These are phyloP conservation scores for Alethe diademata DNA, from an alignment of 2,113 vertebrate species.

Conservation along the genomic window DNA sequence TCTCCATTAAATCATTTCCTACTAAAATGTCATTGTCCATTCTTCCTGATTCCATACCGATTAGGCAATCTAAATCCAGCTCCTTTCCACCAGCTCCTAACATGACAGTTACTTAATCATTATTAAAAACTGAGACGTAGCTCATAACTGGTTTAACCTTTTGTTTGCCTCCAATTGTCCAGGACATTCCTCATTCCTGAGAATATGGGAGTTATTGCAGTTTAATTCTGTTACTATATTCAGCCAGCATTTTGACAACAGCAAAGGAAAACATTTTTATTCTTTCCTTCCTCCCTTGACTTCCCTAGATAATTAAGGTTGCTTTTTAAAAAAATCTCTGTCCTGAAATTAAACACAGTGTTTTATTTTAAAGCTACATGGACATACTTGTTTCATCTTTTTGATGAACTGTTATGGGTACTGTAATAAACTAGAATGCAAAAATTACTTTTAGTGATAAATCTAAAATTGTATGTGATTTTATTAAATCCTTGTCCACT, in stretches of 20 bases:
- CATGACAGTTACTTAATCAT: neutral
- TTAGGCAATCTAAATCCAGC: neutral
- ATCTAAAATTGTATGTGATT: neutral
- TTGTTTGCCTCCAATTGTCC: neutral
- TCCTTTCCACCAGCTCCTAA: no score
- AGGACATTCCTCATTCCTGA: neutral
- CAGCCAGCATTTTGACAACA: slow-evolving; percentile 10
- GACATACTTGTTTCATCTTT: neutral
- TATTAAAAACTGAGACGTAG: slow-evolving; percentile 16
- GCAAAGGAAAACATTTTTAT: slow-evolving; percentile 29
- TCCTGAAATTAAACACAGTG: neutral
- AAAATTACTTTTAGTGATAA: neutral
- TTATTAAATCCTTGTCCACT: neutral
- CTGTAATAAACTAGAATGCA: neutral
- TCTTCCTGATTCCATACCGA: slow-evolving; percentile 14
- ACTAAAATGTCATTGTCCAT: neutral
- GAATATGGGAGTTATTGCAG: neutral
- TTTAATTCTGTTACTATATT: slow-evolving; percentile 9
- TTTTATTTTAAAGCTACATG: neutral
- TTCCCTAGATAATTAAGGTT: neutral
- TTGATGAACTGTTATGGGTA: neutral
- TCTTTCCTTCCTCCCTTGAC: slow-evolving; percentile 30
- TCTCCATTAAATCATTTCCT: slow-evolving; percentile 64
- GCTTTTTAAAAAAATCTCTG: neutral
- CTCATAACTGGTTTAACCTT: slow-evolving; percentile 8